Evolutionary conservation across 2,888 invertebrate genomes (phyloP).

Genomic region (Macrostomum cliftonense): DNA sequence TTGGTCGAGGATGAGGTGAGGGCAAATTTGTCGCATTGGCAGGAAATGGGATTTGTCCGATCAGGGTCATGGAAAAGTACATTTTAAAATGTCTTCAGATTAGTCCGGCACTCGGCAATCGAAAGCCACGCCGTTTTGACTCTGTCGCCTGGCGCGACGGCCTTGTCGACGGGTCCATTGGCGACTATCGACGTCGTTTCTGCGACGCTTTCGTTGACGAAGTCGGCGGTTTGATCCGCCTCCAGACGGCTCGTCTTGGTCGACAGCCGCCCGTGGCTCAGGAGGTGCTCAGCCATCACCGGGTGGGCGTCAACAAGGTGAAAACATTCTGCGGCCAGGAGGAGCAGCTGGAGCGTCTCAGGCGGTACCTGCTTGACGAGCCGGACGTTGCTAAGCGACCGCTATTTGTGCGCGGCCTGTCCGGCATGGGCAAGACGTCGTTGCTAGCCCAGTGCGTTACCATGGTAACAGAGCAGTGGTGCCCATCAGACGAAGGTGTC

Average conservation of each 20-base stretch:
- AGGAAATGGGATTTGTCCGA: too few species aligned
- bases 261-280: constrained; percentile 10
- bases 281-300: constrained; percentile 22
- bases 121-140: too few species aligned
- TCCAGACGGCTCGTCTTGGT: too few species aligned
- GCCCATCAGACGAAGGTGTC: constrained; percentile 16
- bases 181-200: constrained; percentile 19
- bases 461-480: constrained; percentile 18
- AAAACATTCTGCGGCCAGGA: constrained; percentile 28
- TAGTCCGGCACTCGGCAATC: too few species aligned
- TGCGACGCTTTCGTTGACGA: constrained; percentile 18
- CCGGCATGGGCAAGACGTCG: constrained; percentile 21
- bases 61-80: too few species aligned
- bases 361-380: neutral
- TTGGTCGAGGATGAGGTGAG: too few species aligned
- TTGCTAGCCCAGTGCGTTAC: constrained; percentile 21
- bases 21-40: too few species aligned
- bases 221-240: constrained; percentile 16
- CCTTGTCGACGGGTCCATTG: too few species aligned
- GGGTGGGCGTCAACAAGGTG: constrained; percentile 21
- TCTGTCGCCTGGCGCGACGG: too few species aligned
- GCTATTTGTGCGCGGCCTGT: too few species aligned
- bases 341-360: constrained; percentile 15
- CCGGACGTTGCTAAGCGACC: too few species aligned
- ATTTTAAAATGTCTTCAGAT: too few species aligned